A percentile compares a stretch with the other conserved stretches of the same genome.
Conservation (phyloP, 92 coral and sea anemone species). For the Paragorgia papillata region DNA sequence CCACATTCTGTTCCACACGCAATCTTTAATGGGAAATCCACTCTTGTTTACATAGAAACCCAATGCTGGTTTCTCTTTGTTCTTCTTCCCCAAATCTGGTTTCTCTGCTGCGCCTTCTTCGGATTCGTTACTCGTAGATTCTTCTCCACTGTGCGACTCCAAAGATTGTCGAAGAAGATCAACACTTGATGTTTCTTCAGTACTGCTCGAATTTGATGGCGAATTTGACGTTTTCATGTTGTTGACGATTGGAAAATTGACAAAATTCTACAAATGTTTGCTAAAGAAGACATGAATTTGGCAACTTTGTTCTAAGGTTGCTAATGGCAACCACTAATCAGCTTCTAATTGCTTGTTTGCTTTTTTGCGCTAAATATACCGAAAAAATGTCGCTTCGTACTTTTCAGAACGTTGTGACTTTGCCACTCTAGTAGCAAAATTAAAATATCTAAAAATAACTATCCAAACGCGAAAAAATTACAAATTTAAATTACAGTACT, state of each 20-base stretch:
- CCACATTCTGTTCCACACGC: slow-evolving; percentile 98
- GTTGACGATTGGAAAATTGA: too few species aligned
- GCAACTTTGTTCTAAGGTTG: too few species aligned
- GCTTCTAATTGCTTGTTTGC: too few species aligned
- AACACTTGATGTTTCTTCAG: slow-evolving; percentile 1
- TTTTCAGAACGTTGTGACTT: too few species aligned
- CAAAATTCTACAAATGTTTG: background rate
- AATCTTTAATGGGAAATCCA: slow-evolving; percentile 83
- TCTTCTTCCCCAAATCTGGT: background rate
- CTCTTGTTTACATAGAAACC: slow-evolving; percentile 77
- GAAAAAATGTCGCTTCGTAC: too few species aligned
- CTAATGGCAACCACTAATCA: too few species aligned
- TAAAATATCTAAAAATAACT: too few species aligned
- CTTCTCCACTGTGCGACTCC: slow-evolving; percentile 14
- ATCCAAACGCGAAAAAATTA: too few species aligned
- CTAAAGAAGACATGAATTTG: too few species aligned
- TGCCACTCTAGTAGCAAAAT: too few species aligned
- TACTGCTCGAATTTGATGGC: background rate
- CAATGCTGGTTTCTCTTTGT: slow-evolving; percentile 5
- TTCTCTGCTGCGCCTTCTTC: slow-evolving; percentile 12
- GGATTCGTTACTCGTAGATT: slow-evolving; percentile 26
- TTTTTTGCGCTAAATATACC: too few species aligned
- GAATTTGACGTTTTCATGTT: slow-evolving; percentile 9
- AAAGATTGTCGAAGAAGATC: background rate
- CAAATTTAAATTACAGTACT: too few species aligned